Evolutionary conservation across 2,797 vertebrate genomes (phyloP).

Genomic region (Lagorchestes hirsutus): DNA sequence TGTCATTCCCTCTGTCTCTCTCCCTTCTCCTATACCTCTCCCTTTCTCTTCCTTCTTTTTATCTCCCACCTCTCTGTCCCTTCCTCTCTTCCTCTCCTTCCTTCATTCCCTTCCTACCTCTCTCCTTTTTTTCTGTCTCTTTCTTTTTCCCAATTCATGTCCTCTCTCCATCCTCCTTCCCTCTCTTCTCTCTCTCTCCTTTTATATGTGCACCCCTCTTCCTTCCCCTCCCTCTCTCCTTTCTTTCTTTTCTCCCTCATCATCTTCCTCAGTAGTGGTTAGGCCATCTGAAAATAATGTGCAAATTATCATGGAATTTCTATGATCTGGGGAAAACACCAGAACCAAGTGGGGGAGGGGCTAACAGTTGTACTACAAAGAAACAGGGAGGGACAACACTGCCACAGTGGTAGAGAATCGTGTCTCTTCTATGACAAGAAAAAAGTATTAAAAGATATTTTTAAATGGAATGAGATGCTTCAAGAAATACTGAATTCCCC

Average conservation of each 20-base stretch:
- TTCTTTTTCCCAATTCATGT: not conserved
- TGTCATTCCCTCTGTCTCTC: not conserved
- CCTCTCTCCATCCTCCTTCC: not conserved
- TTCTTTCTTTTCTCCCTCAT: not conserved
- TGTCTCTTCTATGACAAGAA: not conserved
- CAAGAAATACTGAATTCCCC: not conserved
- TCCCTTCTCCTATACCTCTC: not conserved
- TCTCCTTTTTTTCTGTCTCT: not conserved
- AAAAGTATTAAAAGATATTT: not conserved
- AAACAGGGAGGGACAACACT: not conserved
- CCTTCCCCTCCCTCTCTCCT: not conserved
- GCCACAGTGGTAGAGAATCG: not conserved
- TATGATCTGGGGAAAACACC: not conserved
- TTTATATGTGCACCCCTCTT: not conserved
- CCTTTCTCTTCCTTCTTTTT: too few species aligned
- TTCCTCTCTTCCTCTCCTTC: not conserved
- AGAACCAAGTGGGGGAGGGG: not conserved
- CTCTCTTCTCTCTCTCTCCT: not conserved
- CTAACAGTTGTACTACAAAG: not conserved
- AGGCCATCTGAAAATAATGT: not conserved
- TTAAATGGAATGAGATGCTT: not conserved
- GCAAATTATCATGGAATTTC: not conserved
- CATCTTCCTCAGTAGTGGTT: not conserved
- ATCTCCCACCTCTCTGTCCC: not conserved
- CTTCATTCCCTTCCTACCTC: not conserved